Evolutionary conservation across 2,797 vertebrate genomes (phyloP), one percentile per base, ranked within the genome.

Genomic region (Rhyacichthys aspro): DNA sequence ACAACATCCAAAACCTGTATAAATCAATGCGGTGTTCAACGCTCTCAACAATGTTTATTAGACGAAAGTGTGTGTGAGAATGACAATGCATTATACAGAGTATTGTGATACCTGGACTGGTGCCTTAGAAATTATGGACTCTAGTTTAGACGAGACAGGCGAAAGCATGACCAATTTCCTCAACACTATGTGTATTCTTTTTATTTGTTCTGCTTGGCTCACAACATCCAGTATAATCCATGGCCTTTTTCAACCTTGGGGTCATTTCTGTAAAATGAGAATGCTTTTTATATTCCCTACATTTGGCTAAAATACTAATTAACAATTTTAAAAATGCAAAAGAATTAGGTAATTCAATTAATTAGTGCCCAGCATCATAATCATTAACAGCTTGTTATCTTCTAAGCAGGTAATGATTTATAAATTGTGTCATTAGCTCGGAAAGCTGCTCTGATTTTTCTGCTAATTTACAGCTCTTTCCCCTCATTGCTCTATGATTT

Each of bases 1-100:
- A 79, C 47, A 63, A 38, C 48, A 74, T 65, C 45, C 57, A 5
- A 71, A 67, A 59, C 57, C 43, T 23, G 45, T 64, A 19, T 8
- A 23, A 73, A 67, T 9, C 48, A 18, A 53, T 11, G 4, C 15
- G 39, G 38, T 60, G 56, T 61, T 72, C 58, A 77, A 56, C 57
- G 41, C 33, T 73, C 63, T 60, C 44, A 39, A 8, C 46, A 45
- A 63, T 17, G 28, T 49, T 50, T 44, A 23, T n/a, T 18, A 16
- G 8, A 12, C n/a, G 14, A 33, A 44, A 19, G 2, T 34, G 19
- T 41, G n/a, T 11, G 37, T 32, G 17, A 37, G 2, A 59, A 7
- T 10, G 5, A 49, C 34, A 46, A 53, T 39, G 48, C 6, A 43
- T 14, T 41, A 9, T n/a, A n/a, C n/a, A n/a, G 9, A 5, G 7